Conservation (phyloP, 2,797 vertebrate genomes). For the Chiroxiphia lanceolata region DNA sequence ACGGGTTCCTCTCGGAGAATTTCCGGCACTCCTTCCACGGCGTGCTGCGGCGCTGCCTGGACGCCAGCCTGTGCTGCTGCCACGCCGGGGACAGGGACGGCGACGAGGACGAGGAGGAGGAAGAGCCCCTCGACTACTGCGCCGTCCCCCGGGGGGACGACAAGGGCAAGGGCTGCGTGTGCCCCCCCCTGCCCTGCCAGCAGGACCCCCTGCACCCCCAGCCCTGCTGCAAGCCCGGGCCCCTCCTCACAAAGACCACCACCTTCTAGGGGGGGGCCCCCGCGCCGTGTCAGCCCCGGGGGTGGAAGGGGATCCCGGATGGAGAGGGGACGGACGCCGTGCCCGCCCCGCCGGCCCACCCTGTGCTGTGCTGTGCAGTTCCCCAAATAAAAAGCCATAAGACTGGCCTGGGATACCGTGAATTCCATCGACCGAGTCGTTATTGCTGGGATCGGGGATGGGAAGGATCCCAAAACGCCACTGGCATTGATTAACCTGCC, state of each 20-base stretch:
- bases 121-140: slow-evolving; percentile 89
- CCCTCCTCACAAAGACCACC: slow-evolving; percentile 69
- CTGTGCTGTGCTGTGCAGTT: rapidly evolving
- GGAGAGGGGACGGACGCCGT: rapidly evolving
- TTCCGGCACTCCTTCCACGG: slow-evolving; percentile 88
- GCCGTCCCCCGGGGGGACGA: slow-evolving; percentile 67
- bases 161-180: slow-evolving; percentile 39
- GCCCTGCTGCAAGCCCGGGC: slow-evolving; percentile 46
- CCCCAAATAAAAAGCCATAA: slow-evolving; percentile 54
- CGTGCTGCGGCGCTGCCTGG: slow-evolving; percentile 85
- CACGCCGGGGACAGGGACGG: rapidly evolving
- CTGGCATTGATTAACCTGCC: neutral
- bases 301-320: rapidly evolving
- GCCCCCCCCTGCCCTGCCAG: slow-evolving; percentile 60
- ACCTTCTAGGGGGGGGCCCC: slow-evolving; percentile 25
- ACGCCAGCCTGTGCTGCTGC: slow-evolving; percentile 64
- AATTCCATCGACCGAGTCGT: neutral
- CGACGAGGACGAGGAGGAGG: slow-evolving; percentile 55
- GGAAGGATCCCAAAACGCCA: neutral
- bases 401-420: neutral
- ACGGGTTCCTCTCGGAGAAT: slow-evolving; percentile 88
- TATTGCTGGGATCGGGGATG: rapidly evolving
- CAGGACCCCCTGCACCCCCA: slow-evolving; percentile 62
- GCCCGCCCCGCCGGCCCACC: rapidly evolving
- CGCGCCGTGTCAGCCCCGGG: rapidly evolving